Evolutionary conservation across 2,113 vertebrate species (phyloP).

Genomic region (Eubucco bourcierii): DNA sequence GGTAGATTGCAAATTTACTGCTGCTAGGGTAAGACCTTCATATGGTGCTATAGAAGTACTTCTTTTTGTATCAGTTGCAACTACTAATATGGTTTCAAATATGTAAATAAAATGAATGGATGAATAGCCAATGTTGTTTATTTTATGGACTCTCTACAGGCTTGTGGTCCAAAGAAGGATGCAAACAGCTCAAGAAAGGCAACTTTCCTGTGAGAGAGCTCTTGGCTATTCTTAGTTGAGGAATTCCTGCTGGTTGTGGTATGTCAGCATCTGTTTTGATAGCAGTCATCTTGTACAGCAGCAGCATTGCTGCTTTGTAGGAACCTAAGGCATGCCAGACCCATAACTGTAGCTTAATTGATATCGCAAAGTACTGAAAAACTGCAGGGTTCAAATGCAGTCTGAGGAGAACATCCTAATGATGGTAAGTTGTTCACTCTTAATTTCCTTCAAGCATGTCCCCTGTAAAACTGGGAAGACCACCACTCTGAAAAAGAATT

Average conservation of each 20-base stretch:
- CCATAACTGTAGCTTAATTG: background rate
- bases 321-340: background rate
- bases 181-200: background rate
- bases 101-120: background rate
- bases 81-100: background rate
- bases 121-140: background rate
- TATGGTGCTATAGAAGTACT: background rate
- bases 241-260: conserved; percentile 41
- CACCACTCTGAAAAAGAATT: background rate
- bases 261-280: conserved; percentile 3
- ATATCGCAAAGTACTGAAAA: background rate
- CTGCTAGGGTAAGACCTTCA: background rate
- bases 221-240: conserved; percentile 6
- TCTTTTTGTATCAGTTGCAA: background rate
- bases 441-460: background rate
- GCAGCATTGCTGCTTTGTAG: background rate
- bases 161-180: background rate
- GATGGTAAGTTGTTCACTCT: background rate
- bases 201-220: background rate
- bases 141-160: background rate
- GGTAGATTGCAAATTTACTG: background rate
- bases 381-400: background rate
- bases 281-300: background rate
- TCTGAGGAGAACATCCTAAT: background rate
- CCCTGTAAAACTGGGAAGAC: background rate